Conservation (phyloP, 1,140 invertebrate species). For the Dermatophagoides farinae region DNA sequence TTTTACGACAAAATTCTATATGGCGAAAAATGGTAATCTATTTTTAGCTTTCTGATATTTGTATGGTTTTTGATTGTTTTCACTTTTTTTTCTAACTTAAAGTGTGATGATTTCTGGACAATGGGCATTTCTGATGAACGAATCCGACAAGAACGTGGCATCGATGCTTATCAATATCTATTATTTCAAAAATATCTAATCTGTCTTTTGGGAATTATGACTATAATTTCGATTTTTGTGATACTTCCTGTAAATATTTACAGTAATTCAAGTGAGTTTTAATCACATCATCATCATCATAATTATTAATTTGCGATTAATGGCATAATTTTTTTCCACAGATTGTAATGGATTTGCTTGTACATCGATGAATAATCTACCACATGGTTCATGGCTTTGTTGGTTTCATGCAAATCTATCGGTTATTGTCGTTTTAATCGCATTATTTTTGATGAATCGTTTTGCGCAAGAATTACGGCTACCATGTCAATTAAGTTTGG, state of each 20-base stretch:
- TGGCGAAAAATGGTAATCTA: too few species aligned
- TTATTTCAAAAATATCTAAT: conserved; percentile 82
- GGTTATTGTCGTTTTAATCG: not conserved
- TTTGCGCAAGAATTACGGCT: too few species aligned
- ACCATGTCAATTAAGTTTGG: too few species aligned
- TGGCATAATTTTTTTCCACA: too few species aligned
- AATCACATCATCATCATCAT: not conserved
- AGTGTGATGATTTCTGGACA: too few species aligned
- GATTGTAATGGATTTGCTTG: conserved; percentile 8
- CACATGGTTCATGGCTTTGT: conserved; percentile 3
- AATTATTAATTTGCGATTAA: not conserved
- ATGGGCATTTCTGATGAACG: conserved; percentile 43
- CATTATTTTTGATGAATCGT: not conserved
- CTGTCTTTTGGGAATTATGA: conserved; percentile 54
- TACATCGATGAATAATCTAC: conserved; percentile 14
- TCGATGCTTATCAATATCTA: conserved; percentile 78
- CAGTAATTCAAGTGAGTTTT: conserved; percentile 34
- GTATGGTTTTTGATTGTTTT: too few species aligned
- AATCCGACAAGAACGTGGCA: conserved; percentile 65
- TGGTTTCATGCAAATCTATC: conserved; percentile 15
- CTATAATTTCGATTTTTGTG: conserved; percentile 35
- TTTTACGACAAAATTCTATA: too few species aligned
- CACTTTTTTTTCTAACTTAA: too few species aligned
- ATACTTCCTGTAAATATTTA: conserved; percentile 33
- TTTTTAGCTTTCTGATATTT: too few species aligned